Percentiles rank a stretch among this genome's conserved stretches.
Evolutionary conservation across 2,797 vertebrate species (phyloP).

Genomic region (Mormyrus hasselquistii): DNA sequence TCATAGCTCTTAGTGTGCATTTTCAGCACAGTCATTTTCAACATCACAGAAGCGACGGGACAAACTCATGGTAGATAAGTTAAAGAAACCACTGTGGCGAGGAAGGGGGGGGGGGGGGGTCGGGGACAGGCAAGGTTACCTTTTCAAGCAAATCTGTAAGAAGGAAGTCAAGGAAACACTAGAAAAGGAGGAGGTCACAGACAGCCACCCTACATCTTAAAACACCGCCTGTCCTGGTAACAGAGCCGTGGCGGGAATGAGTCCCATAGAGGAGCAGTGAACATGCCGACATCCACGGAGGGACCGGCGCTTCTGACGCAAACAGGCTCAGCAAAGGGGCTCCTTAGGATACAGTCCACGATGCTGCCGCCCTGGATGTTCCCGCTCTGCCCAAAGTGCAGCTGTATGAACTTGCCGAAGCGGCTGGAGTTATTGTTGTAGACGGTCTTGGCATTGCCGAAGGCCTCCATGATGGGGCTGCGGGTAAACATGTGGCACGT

Average conservation of each 20-base stretch:
- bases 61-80: neutral
- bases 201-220: neutral
- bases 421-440: constrained; percentile 94
- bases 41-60: neutral
- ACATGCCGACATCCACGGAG: neutral
- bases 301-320: neutral
- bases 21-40: neutral
- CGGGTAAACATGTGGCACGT: constrained; percentile 13
- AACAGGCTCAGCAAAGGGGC: neutral
- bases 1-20: neutral
- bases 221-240: neutral
- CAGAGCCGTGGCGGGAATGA: neutral
- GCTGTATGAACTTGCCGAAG: constrained; percentile 88
- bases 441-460: constrained; percentile 85
- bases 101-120: neutral
- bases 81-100: neutral
- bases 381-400: constrained; percentile 82
- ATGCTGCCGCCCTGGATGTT: constrained; percentile 86
- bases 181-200: neutral
- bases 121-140: constrained; percentile 42
- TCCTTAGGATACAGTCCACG: constrained; percentile 79
- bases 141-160: constrained; percentile 70
- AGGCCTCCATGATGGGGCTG: constrained; percentile 86
- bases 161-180: constrained; percentile 37
- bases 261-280: neutral